These are phyloP conservation scores for Thripadectes ignobilis DNA, from an alignment of 2,797 vertebrate genomes.

Conservation along the genomic window DNA sequence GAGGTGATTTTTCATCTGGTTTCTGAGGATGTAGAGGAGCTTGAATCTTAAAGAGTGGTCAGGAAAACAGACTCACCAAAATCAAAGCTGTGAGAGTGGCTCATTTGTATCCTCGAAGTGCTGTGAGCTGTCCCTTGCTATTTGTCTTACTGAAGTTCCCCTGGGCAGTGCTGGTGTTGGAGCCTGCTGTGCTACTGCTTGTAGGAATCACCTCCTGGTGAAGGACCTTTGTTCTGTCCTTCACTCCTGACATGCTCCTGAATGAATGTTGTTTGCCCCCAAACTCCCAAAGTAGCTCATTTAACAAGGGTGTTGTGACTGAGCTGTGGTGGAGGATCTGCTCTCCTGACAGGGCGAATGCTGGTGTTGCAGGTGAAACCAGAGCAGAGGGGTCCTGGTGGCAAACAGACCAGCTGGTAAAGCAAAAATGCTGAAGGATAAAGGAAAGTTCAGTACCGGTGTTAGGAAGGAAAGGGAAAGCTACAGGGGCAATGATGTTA, in stretches of 20 bases:
- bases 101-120: neutral
- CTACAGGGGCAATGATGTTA: neutral
- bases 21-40: neutral
- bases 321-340: neutral
- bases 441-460: neutral
- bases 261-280: neutral
- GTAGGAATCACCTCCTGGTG: neutral
- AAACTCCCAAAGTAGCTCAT: neutral
- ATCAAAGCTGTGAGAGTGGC: neutral
- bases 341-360: accelerated
- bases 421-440: neutral
- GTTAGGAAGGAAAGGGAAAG: neutral
- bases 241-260: neutral
- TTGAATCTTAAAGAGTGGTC: neutral
- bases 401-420: neutral
- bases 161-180: neutral
- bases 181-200: neutral
- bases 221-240: neutral
- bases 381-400: neutral
- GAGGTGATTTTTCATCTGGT: neutral
- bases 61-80: neutral
- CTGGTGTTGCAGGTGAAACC: neutral
- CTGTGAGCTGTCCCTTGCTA: neutral
- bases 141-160: neutral
- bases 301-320: neutral